These are phyloP conservation scores for Urocolius indicus DNA, from an alignment of 2,113 vertebrate genomes.

Conservation along the genomic window DNA sequence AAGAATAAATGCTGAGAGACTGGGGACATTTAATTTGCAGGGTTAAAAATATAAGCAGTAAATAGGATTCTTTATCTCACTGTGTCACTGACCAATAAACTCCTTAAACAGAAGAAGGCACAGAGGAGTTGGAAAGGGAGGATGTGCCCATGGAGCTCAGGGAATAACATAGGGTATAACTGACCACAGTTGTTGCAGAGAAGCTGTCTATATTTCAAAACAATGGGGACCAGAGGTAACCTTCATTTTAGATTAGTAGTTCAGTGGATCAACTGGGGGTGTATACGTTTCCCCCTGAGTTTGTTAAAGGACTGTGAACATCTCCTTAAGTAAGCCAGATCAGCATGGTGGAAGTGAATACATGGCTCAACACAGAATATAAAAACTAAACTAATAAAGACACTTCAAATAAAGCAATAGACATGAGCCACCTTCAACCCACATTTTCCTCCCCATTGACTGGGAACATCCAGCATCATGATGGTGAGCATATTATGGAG, in stretches of 20 bases:
- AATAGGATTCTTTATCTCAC: not conserved
- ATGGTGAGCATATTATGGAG: not conserved
- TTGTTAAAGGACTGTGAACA: not conserved
- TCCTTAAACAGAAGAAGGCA: too few relatives aligned
- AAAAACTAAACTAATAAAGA: not conserved
- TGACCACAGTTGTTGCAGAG: not conserved
- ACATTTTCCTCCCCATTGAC: rapidly evolving
- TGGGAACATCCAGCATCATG: rapidly evolving
- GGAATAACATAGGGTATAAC: not conserved
- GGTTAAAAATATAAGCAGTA: not conserved
- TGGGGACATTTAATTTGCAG: not conserved
- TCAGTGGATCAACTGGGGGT: not conserved
- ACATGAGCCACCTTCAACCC: not conserved
- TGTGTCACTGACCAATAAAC: not conserved
- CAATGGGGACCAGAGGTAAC: not conserved
- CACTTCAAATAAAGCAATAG: not conserved
- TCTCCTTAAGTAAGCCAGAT: not conserved
- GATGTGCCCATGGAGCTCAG: not conserved
- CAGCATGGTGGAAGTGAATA: not conserved
- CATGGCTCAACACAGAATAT: rapidly evolving
- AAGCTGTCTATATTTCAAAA: not conserved
- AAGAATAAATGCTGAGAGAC: not conserved
- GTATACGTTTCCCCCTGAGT: not conserved
- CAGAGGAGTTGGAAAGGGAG: not conserved
- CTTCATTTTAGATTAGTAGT: not conserved